Percentiles rank a stretch among this genome's conserved stretches.
Conservation (phyloP, 2,113 vertebrate species). For the Rhombomys opimus region DNA sequence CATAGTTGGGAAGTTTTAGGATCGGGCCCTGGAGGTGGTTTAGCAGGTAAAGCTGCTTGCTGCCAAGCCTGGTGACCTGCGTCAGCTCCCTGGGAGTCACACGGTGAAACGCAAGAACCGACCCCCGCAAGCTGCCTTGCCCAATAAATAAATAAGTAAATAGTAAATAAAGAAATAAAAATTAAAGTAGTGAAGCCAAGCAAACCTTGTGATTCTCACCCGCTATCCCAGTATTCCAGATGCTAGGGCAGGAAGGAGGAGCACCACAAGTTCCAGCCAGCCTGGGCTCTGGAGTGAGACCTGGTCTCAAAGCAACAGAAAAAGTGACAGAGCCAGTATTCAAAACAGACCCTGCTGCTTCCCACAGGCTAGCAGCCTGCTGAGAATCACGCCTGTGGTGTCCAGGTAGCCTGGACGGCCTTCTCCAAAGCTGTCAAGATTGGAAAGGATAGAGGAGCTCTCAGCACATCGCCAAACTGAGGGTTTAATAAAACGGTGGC, state of each 20-base stretch:
- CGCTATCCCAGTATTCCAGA: not conserved
- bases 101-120: not conserved
- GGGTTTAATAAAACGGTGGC: not conserved
- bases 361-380: not conserved
- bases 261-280: not conserved
- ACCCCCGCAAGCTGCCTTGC: not conserved
- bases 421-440: not conserved
- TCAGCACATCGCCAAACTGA: slow-evolving; percentile 53
- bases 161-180: not conserved
- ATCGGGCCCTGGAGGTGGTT: not conserved
- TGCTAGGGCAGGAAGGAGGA: not conserved
- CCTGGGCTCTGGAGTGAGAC: too few species aligned
- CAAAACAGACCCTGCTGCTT: not conserved
- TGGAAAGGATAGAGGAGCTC: slow-evolving; percentile 11
- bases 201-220: not conserved
- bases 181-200: too few species aligned
- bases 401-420: not conserved
- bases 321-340: not conserved
- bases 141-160: not conserved
- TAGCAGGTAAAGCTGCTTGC: not conserved
- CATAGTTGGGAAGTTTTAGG: not conserved
- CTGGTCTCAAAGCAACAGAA: not conserved
- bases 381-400: not conserved
- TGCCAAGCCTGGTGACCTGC: not conserved
- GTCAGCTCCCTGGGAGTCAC: not conserved